Base-by-base conservation (phyloP, 1,140 invertebrate species). In the Lepidurus apus region DNA sequence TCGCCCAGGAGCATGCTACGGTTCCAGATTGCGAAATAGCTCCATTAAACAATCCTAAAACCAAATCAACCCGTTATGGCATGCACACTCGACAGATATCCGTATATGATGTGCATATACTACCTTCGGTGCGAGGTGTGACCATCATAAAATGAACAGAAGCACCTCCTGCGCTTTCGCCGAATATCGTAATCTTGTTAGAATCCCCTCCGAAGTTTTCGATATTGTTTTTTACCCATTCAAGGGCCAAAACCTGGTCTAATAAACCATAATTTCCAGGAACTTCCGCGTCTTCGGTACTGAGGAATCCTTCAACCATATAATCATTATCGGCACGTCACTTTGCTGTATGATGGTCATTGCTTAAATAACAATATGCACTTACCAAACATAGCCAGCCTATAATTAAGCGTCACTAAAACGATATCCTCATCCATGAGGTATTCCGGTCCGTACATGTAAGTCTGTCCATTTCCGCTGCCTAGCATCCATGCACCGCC, bases 11-110 rank as follows among this genome's bases (percentile, higher is more conserved):
- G 82, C 91, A 91, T 7, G 93, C 84, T 1, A 92, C 90, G 1
- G 91, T 93, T 1, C 94, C 94, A 82, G 92, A 93, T 85, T 93
- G 90, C 0, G 92, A 89, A 78, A 94, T 93, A 3, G 86, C 92
- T 47, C 89, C 88, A 78, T 92, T 90, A 79, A 94, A 92, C 13
- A 91, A 82, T 10, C 90, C 91, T 92, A 65, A 42, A 83, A 80
- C 76, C 34, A 34, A 34, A 34, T 34, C 24, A 47, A 42, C 6
- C 4, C 2, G 24, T 11, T 42, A 75, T 77, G 43, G n/a, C 44
- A 24, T 45, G 1, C 42, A 21, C 24, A 73, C 8, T 65, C 13
- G 9, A 4, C 17, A 17, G 17, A 65, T n/a, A 65, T n/a, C 17
- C 6, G 6, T 6, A 65, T 65, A 65, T 10, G 53, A 7, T 65